Base-by-base conservation (phyloP, 2,113 vertebrate species). In the Steatornis caripensis region DNA sequence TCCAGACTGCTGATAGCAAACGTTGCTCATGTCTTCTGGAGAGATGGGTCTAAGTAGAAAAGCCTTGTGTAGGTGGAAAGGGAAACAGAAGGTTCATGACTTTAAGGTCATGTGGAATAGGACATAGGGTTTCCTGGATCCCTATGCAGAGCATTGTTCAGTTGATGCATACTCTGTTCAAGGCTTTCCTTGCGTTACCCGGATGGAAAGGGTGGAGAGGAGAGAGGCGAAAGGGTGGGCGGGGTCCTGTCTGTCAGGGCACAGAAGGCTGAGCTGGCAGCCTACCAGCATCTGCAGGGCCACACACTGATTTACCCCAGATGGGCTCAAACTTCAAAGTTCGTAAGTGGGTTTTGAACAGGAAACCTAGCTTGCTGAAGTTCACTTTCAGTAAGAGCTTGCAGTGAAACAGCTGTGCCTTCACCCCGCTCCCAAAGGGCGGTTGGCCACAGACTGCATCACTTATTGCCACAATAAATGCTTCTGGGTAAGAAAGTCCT, bases 1-100 rank as follows among this genome's bases (percentile, higher is more conserved):
- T 34, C 36, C 69, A 15, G 39, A 14, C 68, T 68, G 66, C 29
- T 6, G 10, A 6, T 36, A 19, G 68, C 83, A 84, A n/a, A 32
- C 1, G 1, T 68, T 3, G 3, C 58, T 93, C 12, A 0, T n/a
- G n/a, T 62, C 19, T 34, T 81, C 55, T 71, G 0, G 61, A 90
- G 82, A 65, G 1, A 66, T 86, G 64, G 57, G 9, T 62, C 64
- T 54, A 18, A 62, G 80, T 8, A 86, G 80, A 49, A 61, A 53
- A 86, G 32, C 41, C 23, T 46, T 29, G 0, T 66, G 37, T 34
- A 10, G 72, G 46, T 97, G 89, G 94, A 95, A 95, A 9, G 65
- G 94, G 93, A 96, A 95, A 89, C 93, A 96, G 95, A 93, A 91
- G 65, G 92, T 71, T 71, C 4, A 0, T 94, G 91, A 80, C 95